Conservation (phyloP, 1,140 invertebrate species). For the Euglossa dilemma region DNA sequence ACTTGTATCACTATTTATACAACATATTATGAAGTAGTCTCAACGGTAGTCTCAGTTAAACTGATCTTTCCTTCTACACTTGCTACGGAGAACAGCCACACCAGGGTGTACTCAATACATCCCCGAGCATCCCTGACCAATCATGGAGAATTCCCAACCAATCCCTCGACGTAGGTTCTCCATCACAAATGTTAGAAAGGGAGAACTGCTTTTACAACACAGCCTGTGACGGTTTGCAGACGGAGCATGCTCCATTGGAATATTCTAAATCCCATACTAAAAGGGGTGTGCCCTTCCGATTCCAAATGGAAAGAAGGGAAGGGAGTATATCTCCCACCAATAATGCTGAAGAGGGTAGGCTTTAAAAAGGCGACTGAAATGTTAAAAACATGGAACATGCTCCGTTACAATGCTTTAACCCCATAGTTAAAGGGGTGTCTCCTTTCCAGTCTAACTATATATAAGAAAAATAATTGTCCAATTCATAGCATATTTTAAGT, state of each 20-base stretch:
- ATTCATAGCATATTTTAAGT: background rate
- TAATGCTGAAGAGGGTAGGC: conserved; percentile 62
- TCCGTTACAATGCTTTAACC: conserved; percentile 60
- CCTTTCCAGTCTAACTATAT: conserved; percentile 41
- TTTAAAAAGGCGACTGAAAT: conserved; percentile 51
- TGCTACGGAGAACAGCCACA: conserved; percentile 53
- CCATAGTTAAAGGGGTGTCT: conserved; percentile 57
- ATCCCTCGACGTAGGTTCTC: conserved; percentile 62
- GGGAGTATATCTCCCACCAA: conserved; percentile 56
- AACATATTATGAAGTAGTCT: conserved; percentile 41
- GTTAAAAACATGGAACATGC: conserved; percentile 60
- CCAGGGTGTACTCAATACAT: conserved; percentile 48
- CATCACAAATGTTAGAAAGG: conserved; percentile 64
- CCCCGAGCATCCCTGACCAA: conserved; percentile 54
- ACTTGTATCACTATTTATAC: conserved; percentile 39
- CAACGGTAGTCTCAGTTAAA: conserved; percentile 48
- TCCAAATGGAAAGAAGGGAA: conserved; percentile 48
- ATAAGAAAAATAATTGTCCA: conserved; percentile 55
- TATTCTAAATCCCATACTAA: conserved; percentile 63
- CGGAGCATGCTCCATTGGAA: conserved; percentile 63
- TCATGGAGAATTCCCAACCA: conserved; percentile 52
- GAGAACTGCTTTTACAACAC: conserved; percentile 53
- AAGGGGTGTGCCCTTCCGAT: conserved; percentile 61
- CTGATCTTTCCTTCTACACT: conserved; percentile 70
- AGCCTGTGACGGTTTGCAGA: conserved; percentile 56